A percentile compares a stretch with the other conserved stretches of the same genome.
Conservation (phyloP, 2,113 vertebrate genomes). For the Heterotis niloticus region DNA sequence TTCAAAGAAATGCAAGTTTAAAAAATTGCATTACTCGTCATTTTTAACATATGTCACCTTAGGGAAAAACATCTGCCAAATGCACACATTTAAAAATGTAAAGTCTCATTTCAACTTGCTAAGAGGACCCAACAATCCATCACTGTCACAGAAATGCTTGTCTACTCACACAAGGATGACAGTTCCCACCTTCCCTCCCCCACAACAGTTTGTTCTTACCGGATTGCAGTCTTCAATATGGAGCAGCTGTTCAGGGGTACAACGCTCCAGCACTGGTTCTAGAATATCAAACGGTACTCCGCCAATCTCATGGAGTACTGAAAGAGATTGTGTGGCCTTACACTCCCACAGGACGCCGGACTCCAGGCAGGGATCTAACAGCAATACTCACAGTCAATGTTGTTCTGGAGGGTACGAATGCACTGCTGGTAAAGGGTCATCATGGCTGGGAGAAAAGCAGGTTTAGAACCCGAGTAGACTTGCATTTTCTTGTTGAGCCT, state of each 20-base stretch:
- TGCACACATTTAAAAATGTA: too few relatives aligned
- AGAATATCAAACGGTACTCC: slow-evolving; percentile 86
- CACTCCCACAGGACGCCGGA: slow-evolving; percentile 25
- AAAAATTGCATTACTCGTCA: too few relatives aligned
- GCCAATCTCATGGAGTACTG: slow-evolving; percentile 78
- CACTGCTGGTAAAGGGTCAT: slow-evolving; percentile 80
- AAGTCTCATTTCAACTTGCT: too few relatives aligned
- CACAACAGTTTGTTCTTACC: slow-evolving; percentile 58
- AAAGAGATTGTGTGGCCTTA: slow-evolving; percentile 17
- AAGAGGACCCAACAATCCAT: too few relatives aligned
- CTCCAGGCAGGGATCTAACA: not conserved
- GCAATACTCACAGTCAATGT: slow-evolving; percentile 75
- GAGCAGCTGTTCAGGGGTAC: slow-evolving; percentile 78
- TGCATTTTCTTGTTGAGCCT: slow-evolving; percentile 82
- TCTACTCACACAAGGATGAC: too few relatives aligned
- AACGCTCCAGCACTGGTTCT: slow-evolving; percentile 78
- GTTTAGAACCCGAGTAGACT: slow-evolving; percentile 81
- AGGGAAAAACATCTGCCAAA: too few relatives aligned
- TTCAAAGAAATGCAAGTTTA: too few relatives aligned
- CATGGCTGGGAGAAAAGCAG: slow-evolving; percentile 71
- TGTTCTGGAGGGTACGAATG: slow-evolving; percentile 81
- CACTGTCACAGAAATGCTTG: too few relatives aligned
- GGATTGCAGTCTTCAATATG: slow-evolving; percentile 80
- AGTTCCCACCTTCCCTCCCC: not conserved
- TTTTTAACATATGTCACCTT: too few relatives aligned